These are phyloP conservation scores for Gymnoscelis rufifasciata DNA, from an alignment of 2,888 invertebrate genomes.

Conservation along the genomic window DNA sequence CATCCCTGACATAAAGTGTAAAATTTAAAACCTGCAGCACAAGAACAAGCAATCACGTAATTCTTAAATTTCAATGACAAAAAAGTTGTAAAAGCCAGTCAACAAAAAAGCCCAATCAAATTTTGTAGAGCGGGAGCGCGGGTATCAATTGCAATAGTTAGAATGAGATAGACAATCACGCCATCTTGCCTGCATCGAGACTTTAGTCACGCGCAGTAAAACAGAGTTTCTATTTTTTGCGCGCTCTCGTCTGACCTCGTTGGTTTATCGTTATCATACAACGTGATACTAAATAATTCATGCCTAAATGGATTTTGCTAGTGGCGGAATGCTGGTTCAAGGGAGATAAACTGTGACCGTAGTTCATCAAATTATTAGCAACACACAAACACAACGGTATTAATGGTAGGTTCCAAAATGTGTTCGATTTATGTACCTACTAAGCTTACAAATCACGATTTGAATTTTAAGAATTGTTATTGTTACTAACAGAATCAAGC, in stretches of 20 bases:
- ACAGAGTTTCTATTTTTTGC: conserved; percentile 76
- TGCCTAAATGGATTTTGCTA: conserved; percentile 56
- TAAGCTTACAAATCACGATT: neutral
- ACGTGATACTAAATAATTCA: conserved; percentile 50
- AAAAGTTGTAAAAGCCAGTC: conserved; percentile 48
- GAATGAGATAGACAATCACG: conserved; percentile 58
- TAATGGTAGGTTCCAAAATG: conserved; percentile 34
- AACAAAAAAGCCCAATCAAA: conserved; percentile 65
- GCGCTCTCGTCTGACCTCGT: conserved; percentile 73
- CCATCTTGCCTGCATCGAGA: conserved; percentile 67
- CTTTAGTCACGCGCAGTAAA: conserved; percentile 73
- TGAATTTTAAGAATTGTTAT: too few relatives aligned
- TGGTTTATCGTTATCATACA: conserved; percentile 75
- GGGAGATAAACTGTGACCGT: conserved; percentile 59
- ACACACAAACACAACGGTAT: conserved; percentile 25
- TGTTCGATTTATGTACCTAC: conserved; percentile 11
- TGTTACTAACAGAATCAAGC: too few relatives aligned
- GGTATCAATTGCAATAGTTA: conserved; percentile 32
- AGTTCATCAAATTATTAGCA: conserved; percentile 49
- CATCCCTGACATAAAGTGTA: too few relatives aligned
- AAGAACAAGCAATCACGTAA: conserved; percentile 58
- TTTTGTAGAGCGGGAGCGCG: conserved; percentile 45
- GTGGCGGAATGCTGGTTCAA: conserved; percentile 50
- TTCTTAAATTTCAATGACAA: conserved; percentile 64
- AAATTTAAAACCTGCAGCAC: too few relatives aligned